Evolutionary conservation across 2,888 invertebrate species (phyloP).

Genomic region (Acronicta alni): DNA sequence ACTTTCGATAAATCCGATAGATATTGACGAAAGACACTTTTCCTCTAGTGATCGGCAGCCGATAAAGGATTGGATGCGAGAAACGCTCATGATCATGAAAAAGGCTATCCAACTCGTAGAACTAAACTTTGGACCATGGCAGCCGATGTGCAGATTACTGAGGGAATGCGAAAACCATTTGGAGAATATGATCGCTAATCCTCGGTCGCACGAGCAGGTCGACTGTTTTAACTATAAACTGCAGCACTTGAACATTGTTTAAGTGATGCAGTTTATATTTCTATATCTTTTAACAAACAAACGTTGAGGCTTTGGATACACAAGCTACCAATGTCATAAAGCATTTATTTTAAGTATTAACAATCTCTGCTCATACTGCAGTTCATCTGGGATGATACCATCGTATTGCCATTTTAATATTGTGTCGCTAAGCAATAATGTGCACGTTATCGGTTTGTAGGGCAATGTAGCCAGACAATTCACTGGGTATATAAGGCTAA

Average conservation of each 20-base stretch:
- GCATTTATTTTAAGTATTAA: too few species aligned
- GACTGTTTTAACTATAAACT: conserved; percentile 67
- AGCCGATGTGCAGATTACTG: conserved; percentile 78
- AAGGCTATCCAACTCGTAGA: conserved; percentile 86
- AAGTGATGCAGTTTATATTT: not conserved
- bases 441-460: too few species aligned
- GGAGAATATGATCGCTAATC: conserved; percentile 71
- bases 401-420: too few species aligned
- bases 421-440: too few species aligned
- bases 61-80: conserved; percentile 83
- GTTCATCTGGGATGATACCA: too few species aligned
- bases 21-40: not conserved
- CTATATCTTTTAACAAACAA: conserved; percentile 10
- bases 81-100: conserved; percentile 83
- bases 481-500: too few species aligned
- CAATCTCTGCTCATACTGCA: too few species aligned
- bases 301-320: conserved; percentile 9
- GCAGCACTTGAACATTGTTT: conserved; percentile 19
- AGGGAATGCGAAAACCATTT: conserved; percentile 77
- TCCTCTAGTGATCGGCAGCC: conserved; percentile 30
- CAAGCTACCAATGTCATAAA: not conserved
- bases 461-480: too few species aligned
- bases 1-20: not conserved
- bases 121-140: conserved; percentile 88
- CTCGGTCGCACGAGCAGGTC: conserved; percentile 60